Base-by-base conservation (phyloP, 64 coral and sea anemone genomes). In the Montipora sp. region DNA sequence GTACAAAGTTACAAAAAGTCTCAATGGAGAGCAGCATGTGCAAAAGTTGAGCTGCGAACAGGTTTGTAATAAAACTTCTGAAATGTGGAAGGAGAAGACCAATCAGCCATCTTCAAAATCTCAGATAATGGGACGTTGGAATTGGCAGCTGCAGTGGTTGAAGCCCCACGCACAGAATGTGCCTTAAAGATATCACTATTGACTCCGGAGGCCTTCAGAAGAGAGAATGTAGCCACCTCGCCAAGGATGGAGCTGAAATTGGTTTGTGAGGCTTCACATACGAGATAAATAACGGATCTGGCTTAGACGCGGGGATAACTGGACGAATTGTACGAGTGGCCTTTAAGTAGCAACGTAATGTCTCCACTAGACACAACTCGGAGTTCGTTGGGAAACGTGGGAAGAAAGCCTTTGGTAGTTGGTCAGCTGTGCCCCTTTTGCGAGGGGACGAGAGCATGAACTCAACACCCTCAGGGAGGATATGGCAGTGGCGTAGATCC, bases 211-310 rank as follows among this genome's bases (percentile, higher is more conserved):
- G 7, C 43, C 74, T 46, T 76, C 74, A 76, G 74, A 46, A 76
- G 9, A 8, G 43, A 47, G 43, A 47, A 76, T 10, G 74, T 77
- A 92, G 71, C 90, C 90, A 92, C 15, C 81, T 67, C 18, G 16
- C 2, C 16, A 84, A 8, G 16, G 90, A 75, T 10, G 57, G 47
- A 59, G 90, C 47, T 44, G 59, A 22, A 15, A 92, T 55, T 44
- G 90, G 90, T 58, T 84, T 75, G 49, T 84, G 81, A 22, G 90
- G 79, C 19, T 77, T 83, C 5, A 75, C 55, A 51, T 84, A 84
- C 7, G 90, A 83, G 23, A 78, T 59, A 46, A 92, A 84, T 47
- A 92, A 63, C 27, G 53, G 19, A 65, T 78, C 75, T 19, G 45
- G 19, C 10, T 18, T 24, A 8, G 21, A 61, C 9, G 86, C 50